Conservation (phyloP, 2,797 vertebrate genomes). For the Pagetopsis macropterus region DNA sequence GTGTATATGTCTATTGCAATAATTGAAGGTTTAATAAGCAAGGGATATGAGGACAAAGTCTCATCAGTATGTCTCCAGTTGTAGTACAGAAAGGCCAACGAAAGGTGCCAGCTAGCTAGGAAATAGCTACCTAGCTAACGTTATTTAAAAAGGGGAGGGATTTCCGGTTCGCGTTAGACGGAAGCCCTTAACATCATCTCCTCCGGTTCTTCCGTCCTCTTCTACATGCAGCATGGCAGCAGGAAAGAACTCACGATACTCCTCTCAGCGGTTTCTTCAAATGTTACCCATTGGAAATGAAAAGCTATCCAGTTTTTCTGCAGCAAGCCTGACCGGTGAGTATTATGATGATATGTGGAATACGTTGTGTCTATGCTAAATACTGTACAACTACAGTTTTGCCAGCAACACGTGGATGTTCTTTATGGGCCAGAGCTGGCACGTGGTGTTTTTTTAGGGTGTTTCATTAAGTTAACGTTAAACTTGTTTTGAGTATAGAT, state of each 20-base stretch:
- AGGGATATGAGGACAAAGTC: rapidly evolving
- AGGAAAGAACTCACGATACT: rapidly evolving
- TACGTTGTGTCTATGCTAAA: not conserved
- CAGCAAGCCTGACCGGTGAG: not conserved
- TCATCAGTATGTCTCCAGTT: rapidly evolving
- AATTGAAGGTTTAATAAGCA: rapidly evolving
- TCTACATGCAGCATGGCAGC: rapidly evolving
- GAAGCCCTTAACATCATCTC: not conserved
- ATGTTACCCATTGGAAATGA: too few species aligned
- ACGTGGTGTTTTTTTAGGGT: not conserved
- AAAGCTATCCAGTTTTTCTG: rapidly evolving
- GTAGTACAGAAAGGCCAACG: not conserved
- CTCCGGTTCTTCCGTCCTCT: rapidly evolving
- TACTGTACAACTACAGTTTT: not conserved
- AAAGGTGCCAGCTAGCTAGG: not conserved
- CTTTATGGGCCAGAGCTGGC: not conserved
- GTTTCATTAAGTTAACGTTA: too few species aligned
- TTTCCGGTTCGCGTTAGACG: not conserved
- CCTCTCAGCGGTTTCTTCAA: rapidly evolving
- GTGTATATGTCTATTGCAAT: rapidly evolving
- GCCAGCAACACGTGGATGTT: conserved; percentile 31
- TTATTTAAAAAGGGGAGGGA: conserved; percentile 16
- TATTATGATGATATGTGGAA: not conserved
- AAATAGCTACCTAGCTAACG: not conserved
- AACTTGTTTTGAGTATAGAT: too few species aligned